Base-by-base conservation (phyloP, 1,140 invertebrate species). In the Andricus grossulariae region DNA sequence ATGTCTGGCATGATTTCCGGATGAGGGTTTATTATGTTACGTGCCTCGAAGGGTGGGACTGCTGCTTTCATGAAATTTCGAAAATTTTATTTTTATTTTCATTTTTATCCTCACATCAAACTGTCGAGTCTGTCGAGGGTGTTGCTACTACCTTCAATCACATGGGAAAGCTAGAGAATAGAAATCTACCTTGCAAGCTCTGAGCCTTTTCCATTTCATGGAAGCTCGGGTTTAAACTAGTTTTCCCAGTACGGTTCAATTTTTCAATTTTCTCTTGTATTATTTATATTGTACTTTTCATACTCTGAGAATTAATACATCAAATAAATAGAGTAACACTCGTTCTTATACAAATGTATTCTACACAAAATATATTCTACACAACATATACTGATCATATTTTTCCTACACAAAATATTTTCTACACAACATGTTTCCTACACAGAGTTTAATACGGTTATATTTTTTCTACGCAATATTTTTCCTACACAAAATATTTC, bases 1-100 rank as follows among this genome's bases (percentile, higher is more conserved):
- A 87, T 88, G 82, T 86, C 83, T 86, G 25, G 2, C 2, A 32
- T 32, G 25, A 82, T 83, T 84, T 85, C 85, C 83, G 75, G 82
- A 75, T 78, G 77, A 75, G 80, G 85, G 80, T 84, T 90, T 89
- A 89, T 89, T 89, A 83, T 84, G 84, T 88, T 87, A 87, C 81
- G 74, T 83, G 84, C 81, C 77, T 49, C 39, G 78, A 70, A 73
- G 74, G 57, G 72, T 76, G 75, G 73, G 72, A 78, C 71, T 73
- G 74, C 51, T 32, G 80, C 76, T 79, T 78, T 82, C 25, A 25
- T 79, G 45, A 73, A 73, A 73, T 54, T 60, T 60, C 32, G 18
- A 52, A 72, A 50, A 80, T 60, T 74, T 80, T 51, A 73, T 77
- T 76, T 79, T 76, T 60, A 74, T 80, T 83, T 81, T 60, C 32